Base-by-base conservation (phyloP, 2,888 invertebrate species). In the Actias luna region DNA sequence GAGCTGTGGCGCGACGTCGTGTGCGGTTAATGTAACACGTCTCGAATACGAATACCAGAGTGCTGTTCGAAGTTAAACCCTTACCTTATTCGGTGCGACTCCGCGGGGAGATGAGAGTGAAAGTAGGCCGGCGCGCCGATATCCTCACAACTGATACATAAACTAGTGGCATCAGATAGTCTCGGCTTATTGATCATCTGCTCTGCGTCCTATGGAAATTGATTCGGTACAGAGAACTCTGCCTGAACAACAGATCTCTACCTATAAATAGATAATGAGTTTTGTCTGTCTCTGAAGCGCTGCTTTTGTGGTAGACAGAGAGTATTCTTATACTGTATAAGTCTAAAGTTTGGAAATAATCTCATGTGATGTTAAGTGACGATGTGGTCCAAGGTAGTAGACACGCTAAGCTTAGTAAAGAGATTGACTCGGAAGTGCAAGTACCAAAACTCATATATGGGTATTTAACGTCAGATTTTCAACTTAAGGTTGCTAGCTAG, bases 31-130 rank as follows among this genome's bases (percentile, higher is more conserved):
- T 50, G 46, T 50, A 50, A 16, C 12, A 3, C 12, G 46, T 25
- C 22, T 50, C 16, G 46, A 50, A 12, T 25, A 22, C 12, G 25
- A 50, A 12, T 12, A 50, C 22, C 46, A 12, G 25, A 50, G 46
- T 50, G 46, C 22, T 25, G 46, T 50, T 50, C 22, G 46, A 50
- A 50, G 46, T 50, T 50, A 50, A 50, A 25, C 46, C 46, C 46
- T 50, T 50, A 50, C 25, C 46, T 50, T 12, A 50, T 50, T 50
- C 46, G 22, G 25, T 4, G 12, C 22, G 46, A 50, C 22, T 50
- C 46, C 46, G 25, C 25, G 46, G 46, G 46, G 46, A 50, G 46
- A 50, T 25, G 7, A 12, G 46, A 12, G 46, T 50, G 22, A 25
- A 50, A 25, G 2, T 50, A 50, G 46, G 25, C 46, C 46, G 33